These are phyloP conservation scores for Pecten maximus DNA, from an alignment of 2,888 invertebrate species.

Conservation along the genomic window DNA sequence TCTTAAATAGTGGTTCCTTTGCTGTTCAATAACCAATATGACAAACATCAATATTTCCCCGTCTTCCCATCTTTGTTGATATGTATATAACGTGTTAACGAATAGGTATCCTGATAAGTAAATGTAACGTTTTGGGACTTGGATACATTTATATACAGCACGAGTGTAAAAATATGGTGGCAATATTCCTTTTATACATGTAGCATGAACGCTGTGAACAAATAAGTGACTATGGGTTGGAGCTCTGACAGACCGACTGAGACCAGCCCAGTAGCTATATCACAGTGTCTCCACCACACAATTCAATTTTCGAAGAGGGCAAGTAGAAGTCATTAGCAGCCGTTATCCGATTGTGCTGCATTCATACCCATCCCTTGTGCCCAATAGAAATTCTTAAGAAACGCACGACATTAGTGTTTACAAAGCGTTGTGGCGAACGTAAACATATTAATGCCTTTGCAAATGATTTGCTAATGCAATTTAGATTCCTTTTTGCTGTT, in stretches of 20 bases:
- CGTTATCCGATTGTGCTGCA: constrained; percentile 47
- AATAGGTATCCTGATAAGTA: too few relatives aligned
- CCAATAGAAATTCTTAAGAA: constrained; percentile 31
- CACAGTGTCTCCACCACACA: background rate
- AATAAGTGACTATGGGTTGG: background rate
- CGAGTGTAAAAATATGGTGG: too few relatives aligned
- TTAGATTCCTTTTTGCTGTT: constrained; percentile 49
- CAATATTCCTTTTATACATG: background rate
- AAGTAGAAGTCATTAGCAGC: constrained; percentile 47
- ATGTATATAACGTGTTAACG: too few relatives aligned
- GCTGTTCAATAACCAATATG: too few relatives aligned
- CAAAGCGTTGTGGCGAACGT: constrained; percentile 44
- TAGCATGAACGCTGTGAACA: background rate
- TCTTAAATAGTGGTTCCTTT: too few relatives aligned
- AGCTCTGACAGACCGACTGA: background rate
- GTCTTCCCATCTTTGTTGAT: too few relatives aligned
- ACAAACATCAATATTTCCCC: too few relatives aligned
- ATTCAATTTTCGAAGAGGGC: constrained; percentile 38
- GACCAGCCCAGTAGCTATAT: constrained; percentile 21
- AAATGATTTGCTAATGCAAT: constrained; percentile 56
- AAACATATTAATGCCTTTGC: constrained; percentile 50
- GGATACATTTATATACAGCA: too few relatives aligned
- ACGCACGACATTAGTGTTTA: constrained; percentile 36
- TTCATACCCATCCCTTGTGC: constrained; percentile 43
- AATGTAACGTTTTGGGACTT: too few relatives aligned